Base-by-base conservation (phyloP, 2,888 invertebrate species). In the Sarcophaga rosellei region DNA sequence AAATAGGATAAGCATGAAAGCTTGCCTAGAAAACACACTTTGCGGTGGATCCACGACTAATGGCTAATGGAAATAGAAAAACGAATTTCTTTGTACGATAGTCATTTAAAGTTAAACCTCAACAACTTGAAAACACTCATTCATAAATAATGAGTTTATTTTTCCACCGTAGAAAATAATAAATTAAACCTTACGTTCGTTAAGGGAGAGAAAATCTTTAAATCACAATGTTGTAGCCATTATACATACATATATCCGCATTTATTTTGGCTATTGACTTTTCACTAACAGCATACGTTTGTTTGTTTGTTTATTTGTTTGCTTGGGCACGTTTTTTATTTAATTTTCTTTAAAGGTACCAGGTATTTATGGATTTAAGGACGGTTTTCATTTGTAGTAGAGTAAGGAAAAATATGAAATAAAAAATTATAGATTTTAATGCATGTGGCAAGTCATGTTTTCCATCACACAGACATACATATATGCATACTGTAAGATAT, bases 241-340 rank as follows among this genome's bases (percentile, higher is more conserved):
- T 17, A 20, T 72, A 17, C 12, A 10, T 47, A 11, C 15, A 17
- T 47, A 35, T 35, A 35, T 35, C 35, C 35, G 35, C 10, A 10
- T 35, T 35, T 8, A 35, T 10, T 35, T 35, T 35, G 35, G 8
- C 35, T 35, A 35, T 35, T 35, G 35, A 35, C 35, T 35, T 35
- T 35, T 35, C 35, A 35, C 35, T 35, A 35, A 35, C 35, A 53
- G 17, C 44, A 77, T 74, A 10, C 65, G 61, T 81, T 65, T 66
- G 74, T 47, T 63, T 69, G 25, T 70, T 45, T 76, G n/a, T 61
- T 61, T 61, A 20, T 47, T 47, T 77, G 59, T 44, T 82, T 73
- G 53, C 23, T 59, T 20, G 57, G 45, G 81, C 81, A 84, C 81
- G 81, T 81, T 84, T 81, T 78, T 53, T 70, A 84, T 81, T 84